Evolutionary conservation across 1,140 invertebrate species (phyloP), one percentile per base, ranked within the genome.

Genomic region (Cydia fagiglandana): DNA sequence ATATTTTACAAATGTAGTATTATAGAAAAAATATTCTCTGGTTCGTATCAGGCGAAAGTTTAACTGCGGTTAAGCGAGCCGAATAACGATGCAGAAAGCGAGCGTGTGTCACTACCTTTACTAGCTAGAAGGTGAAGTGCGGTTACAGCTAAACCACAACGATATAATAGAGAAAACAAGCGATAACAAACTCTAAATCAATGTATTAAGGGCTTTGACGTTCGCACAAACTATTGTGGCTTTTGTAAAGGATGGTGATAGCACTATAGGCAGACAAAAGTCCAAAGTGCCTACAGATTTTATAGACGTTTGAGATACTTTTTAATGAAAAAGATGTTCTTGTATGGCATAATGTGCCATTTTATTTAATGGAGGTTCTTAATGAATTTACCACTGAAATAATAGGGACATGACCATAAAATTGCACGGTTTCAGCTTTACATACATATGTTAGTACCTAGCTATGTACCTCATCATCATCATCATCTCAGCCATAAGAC

Each of bases 81-180:
- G 79, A 82, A 80, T 83, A 78, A 86, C 80, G 81, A 75, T 83
- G 80, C 79, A 83, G 76, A 85, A 84, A 82, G 80, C 75, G 79
- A 80, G 80, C 80, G 81, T 83, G 78, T 82, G 85, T 86, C 85
- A 88, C 75, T 83, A 82, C 82, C 84, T 86, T 88, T 84, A 88
- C 73, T 74, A 78, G 80, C 79, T 82, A 76, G 79, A 76, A 76
- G 73, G 47, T 86, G 87, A 88, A 85, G 87, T 89, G 87, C 81
- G 86, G 85, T 89, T 84, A 76, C 28, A 53, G 53, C 6, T 24
- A 76, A 64, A 73, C 38, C 30, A 61, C 4, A 61, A 61, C 17
- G 56, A 61, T 61, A 24, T 24, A 17, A 61, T 9, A 61, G 20
- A 2, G n/a, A 24, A 24, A 61, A 24, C 20, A 61, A 61, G 56